Conservation (phyloP, 1,140 invertebrate genomes). For the Portunus trituberculatus region DNA sequence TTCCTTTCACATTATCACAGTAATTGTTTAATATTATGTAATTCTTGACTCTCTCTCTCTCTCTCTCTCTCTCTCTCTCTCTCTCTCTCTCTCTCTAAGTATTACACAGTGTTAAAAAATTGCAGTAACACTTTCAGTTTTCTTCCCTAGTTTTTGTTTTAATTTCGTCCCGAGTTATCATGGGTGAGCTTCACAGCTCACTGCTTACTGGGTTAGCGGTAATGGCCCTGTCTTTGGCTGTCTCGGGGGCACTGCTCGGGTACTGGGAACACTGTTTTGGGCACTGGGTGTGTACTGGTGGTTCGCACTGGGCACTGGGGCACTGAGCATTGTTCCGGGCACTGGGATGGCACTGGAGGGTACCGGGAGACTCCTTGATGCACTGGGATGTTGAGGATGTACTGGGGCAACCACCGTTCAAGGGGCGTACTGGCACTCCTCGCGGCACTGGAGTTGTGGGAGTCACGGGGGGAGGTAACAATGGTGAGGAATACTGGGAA, state of each 20-base stretch:
- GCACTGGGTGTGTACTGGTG: too few relatives aligned
- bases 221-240: neutral
- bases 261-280: neutral
- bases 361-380: neutral
- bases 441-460: neutral
- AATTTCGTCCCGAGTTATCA: too few relatives aligned
- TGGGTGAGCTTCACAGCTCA: too few relatives aligned
- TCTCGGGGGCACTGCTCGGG: neutral
- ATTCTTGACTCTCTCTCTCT: neutral
- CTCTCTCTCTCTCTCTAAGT: neutral
- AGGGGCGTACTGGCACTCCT: too few relatives aligned
- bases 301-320: neutral
- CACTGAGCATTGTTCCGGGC: neutral
- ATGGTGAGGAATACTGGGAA: neutral
- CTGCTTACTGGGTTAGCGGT: too few relatives aligned
- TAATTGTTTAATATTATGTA: constrained; percentile 26
- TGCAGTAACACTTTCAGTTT: too few relatives aligned
- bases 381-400: too few relatives aligned
- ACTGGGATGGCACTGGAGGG: neutral
- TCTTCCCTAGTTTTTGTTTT: too few relatives aligned
- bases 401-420: too few relatives aligned
- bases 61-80: neutral
- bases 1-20: constrained; percentile 24
- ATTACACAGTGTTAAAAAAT: too few relatives aligned
- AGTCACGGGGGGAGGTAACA: neutral